Percentiles rank a stretch among this genome's conserved stretches.
phyloP scores from a whole-genome alignment of 2,113 vertebrate species.

The Calyptomena viridis region DNA sequence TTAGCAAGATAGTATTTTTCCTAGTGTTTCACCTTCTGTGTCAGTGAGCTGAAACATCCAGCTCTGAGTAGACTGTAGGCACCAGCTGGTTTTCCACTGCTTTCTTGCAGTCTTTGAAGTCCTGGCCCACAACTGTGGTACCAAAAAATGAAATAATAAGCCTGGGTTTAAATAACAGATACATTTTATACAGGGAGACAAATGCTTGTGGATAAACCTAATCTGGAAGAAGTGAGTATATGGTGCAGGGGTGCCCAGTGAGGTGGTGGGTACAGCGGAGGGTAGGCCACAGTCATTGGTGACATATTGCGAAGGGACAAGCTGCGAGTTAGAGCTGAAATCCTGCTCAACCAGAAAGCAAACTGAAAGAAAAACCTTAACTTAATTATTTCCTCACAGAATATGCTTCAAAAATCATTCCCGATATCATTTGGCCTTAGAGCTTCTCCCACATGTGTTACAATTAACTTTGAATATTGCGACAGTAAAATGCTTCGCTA shows the following conservation, averaged over 20 bases:
- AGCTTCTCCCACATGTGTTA: not conserved
- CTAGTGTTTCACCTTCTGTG: slow-evolving; percentile 20
- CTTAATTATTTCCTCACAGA: not conserved
- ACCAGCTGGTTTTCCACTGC: not conserved
- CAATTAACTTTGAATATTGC: not conserved
- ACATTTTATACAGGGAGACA: not conserved
- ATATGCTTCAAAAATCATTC: not conserved
- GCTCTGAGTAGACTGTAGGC: not conserved
- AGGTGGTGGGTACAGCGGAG: fast-evolving
- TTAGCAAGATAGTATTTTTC: not conserved
- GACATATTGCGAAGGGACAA: not conserved
- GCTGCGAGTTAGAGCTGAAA: not conserved
- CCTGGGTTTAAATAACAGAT: not conserved
- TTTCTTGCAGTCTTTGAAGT: not conserved
- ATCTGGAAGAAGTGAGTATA: not conserved
- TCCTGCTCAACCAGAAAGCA: not conserved
- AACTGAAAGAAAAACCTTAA: not conserved
- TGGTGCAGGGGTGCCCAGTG: fast-evolving
- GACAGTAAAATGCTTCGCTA: not conserved
- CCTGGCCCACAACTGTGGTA: not conserved
- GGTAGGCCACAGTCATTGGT: not conserved
- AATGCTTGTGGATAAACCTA: not conserved
- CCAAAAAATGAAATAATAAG: not conserved
- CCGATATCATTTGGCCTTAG: not conserved
- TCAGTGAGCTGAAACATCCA: not conserved